Evolutionary conservation across 2,113 vertebrate genomes (phyloP).

Genomic region (Microcebus murinus): DNA sequence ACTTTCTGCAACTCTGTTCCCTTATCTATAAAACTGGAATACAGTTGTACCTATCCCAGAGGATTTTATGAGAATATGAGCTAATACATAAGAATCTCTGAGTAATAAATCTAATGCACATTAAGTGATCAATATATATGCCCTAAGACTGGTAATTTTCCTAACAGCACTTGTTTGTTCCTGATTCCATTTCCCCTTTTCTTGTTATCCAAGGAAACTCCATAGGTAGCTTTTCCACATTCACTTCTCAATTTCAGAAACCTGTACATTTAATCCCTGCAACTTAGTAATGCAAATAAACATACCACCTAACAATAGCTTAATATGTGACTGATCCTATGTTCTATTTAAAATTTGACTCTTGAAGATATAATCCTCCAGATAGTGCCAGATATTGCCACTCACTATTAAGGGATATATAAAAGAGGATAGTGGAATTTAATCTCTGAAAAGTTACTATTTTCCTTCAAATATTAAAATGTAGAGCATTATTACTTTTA

Average conservation of each 20-base stretch:
- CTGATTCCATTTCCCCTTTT: background rate
- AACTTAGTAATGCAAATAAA: background rate
- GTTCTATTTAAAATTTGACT: background rate
- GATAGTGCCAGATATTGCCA: background rate
- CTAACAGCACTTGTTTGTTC: background rate
- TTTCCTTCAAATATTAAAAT: background rate
- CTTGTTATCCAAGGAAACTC: background rate
- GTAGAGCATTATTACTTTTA: background rate
- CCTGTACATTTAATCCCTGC: background rate
- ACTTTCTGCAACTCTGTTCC: background rate
- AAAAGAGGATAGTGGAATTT: background rate
- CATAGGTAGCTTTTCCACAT: background rate
- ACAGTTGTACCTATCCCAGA: background rate
- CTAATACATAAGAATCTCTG: background rate
- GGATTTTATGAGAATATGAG: background rate
- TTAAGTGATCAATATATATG: background rate
- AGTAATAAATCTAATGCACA: background rate
- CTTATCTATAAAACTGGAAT: background rate
- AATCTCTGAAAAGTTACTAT: background rate
- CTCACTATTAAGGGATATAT: background rate
- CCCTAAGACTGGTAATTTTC: background rate
- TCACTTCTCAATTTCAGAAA: background rate
- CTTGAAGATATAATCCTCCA: background rate
- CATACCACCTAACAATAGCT: background rate
- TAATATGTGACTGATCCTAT: background rate